A percentile compares a stretch with the other conserved stretches of the same genome.
These are phyloP conservation scores for Reticulitermes lucifugus DNA, from an alignment of 2,888 invertebrate genomes.

Conservation along the genomic window DNA sequence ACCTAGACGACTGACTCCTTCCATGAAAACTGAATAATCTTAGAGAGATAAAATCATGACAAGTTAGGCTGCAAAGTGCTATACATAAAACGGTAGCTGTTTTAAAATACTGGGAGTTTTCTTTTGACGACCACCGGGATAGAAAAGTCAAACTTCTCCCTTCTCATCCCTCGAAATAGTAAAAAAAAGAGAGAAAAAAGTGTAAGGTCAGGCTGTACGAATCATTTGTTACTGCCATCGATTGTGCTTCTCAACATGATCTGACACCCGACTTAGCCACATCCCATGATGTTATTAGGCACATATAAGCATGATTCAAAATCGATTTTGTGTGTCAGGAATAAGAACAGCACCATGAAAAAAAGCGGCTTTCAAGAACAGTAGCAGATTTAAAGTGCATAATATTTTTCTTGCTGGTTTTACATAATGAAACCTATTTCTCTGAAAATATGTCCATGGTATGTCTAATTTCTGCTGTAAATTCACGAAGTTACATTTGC, in stretches of 20 bases:
- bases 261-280: neutral
- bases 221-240: constrained; percentile 40
- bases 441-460: too few relatives aligned
- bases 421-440: too few relatives aligned
- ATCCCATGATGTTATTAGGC: neutral
- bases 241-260: neutral
- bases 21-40: too few relatives aligned
- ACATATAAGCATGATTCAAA: neutral
- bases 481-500: too few relatives aligned
- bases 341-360: too few relatives aligned
- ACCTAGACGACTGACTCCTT: too few relatives aligned
- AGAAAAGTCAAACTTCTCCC: constrained; percentile 12
- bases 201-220: constrained; percentile 4
- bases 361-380: too few relatives aligned
- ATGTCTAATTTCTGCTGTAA: too few relatives aligned
- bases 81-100: constrained; percentile 14
- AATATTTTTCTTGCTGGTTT: too few relatives aligned
- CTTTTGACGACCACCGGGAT: constrained; percentile 11
- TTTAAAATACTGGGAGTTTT: neutral
- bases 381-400: too few relatives aligned
- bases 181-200: neutral
- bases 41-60: too few relatives aligned
- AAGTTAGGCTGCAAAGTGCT: neutral
- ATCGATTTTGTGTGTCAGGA: neutral
- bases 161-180: neutral